Evolutionary conservation across 1,140 invertebrate species (phyloP).

Genomic region (Pentalonia nigronervosa): DNA sequence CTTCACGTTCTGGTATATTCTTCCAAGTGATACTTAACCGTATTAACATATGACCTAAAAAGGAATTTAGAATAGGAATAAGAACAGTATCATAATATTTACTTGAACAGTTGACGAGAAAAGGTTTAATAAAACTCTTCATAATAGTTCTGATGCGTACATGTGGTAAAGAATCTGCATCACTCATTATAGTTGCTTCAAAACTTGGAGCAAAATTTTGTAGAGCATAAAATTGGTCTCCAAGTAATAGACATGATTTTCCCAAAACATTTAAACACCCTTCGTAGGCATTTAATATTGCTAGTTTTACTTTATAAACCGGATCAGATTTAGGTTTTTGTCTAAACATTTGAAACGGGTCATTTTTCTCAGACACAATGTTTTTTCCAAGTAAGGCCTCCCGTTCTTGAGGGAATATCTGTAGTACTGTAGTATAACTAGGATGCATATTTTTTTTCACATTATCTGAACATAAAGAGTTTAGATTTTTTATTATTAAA

Average conservation of each 20-base stretch:
- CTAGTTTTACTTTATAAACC: conserved; percentile 5
- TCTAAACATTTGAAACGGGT: conserved; percentile 46
- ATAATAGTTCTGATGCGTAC: conserved; percentile 83
- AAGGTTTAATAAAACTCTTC: conserved; percentile 83
- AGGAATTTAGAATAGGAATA: conserved; percentile 77
- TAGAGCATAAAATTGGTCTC: conserved; percentile 59
- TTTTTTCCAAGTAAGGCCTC: conserved; percentile 42
- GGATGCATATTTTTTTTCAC: conserved; percentile 44
- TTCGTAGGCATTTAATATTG: conserved; percentile 49
- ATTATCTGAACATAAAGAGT: conserved; percentile 72
- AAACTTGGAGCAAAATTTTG: conserved; percentile 62
- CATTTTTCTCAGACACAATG: conserved; percentile 50
- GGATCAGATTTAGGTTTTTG: conserved; percentile 39
- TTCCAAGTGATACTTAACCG: conserved; percentile 81
- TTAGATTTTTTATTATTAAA: conserved; percentile 76
- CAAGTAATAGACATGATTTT: conserved; percentile 55
- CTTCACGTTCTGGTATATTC: conserved; percentile 76
- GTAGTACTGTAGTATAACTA: conserved; percentile 2
- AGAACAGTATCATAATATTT: conserved; percentile 77
- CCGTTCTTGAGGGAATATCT: conserved; percentile 51
- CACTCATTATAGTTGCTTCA: conserved; percentile 51
- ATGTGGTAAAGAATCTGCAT: conserved; percentile 75
- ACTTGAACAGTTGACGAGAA: conserved; percentile 83
- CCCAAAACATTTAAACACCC: conserved; percentile 47
- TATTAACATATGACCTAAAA: conserved; percentile 74